Conservation (phyloP, 2,113 vertebrate genomes). For the Oreochromis spilurus region DNA sequence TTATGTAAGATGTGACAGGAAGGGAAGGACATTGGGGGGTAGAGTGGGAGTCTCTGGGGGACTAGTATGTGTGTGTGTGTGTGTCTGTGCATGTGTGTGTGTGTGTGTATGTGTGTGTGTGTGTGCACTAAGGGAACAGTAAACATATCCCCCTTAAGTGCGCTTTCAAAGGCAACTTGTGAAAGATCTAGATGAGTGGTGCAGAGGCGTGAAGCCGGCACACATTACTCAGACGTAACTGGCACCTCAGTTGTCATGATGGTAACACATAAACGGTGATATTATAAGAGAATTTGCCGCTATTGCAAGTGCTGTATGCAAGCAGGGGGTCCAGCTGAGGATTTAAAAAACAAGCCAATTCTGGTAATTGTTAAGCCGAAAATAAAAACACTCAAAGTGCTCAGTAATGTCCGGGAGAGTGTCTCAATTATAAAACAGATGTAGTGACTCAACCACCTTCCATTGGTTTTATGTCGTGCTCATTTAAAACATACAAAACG, state of each 20-base stretch:
- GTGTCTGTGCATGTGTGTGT: background rate
- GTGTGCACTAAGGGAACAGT: background rate
- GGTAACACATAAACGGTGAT: background rate
- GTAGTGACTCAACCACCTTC: background rate
- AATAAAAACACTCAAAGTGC: background rate
- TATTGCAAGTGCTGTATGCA: background rate
- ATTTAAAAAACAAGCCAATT: background rate
- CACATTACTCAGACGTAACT: background rate
- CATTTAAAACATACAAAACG: background rate
- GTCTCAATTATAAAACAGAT: background rate
- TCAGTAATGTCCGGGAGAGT: background rate
- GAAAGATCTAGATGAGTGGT: background rate
- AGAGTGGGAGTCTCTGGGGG: background rate
- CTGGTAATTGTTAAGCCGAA: background rate
- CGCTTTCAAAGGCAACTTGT: background rate
- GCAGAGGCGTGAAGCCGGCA: background rate
- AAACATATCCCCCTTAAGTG: background rate
- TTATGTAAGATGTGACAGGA: slow-evolving; percentile 27
- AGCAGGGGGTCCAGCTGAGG: background rate
- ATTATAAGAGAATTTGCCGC: background rate
- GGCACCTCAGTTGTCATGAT: background rate
- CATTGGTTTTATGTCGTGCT: background rate
- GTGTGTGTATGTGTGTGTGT: background rate
- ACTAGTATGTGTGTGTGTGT: background rate
- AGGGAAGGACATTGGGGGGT: background rate